These are phyloP conservation scores for Polydrusus cervinus DNA, from an alignment of 2,888 invertebrate species.

Conservation along the genomic window DNA sequence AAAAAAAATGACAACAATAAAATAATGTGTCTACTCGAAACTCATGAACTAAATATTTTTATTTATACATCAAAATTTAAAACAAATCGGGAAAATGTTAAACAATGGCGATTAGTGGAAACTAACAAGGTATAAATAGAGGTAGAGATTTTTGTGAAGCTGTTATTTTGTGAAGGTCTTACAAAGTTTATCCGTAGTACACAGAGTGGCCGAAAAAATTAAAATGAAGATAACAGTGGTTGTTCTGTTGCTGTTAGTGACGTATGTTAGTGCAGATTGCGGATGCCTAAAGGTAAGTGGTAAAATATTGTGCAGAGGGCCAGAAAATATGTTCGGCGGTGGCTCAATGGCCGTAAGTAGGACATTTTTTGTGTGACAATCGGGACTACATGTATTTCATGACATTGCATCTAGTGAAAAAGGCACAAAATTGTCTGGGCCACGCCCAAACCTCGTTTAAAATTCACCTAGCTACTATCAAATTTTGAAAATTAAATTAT, in stretches of 20 bases:
- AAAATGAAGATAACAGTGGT: conserved; percentile 55
- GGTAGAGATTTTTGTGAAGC: conserved; percentile 5
- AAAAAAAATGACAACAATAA: conserved; percentile 14
- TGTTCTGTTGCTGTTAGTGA: conserved; percentile 51
- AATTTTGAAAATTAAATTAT: too few species aligned
- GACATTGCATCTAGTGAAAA: too few species aligned
- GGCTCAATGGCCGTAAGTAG: too few species aligned
- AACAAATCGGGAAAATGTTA: conserved; percentile 14
- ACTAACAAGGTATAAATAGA: conserved; percentile 31
- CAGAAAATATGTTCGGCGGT: too few species aligned
- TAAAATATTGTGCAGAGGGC: neutral
- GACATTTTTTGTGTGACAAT: too few species aligned
- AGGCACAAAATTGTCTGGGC: too few species aligned
- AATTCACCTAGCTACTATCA: too few species aligned
- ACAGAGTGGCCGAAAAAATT: conserved; percentile 23
- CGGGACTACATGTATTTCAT: too few species aligned
- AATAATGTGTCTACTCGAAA: neutral
- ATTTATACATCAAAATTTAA: conserved; percentile 7
- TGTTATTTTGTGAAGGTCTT: conserved; percentile 15
- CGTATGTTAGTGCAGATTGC: conserved; percentile 63
- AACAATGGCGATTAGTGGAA: neutral
- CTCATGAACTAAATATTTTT: neutral
- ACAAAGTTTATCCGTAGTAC: neutral
- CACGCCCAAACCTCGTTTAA: too few species aligned
- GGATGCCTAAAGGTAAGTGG: conserved; percentile 67